Evolutionary conservation across 2,797 vertebrate genomes (phyloP), one percentile per base, ranked within the genome.

Genomic region (Philypnodon macrostomus): DNA sequence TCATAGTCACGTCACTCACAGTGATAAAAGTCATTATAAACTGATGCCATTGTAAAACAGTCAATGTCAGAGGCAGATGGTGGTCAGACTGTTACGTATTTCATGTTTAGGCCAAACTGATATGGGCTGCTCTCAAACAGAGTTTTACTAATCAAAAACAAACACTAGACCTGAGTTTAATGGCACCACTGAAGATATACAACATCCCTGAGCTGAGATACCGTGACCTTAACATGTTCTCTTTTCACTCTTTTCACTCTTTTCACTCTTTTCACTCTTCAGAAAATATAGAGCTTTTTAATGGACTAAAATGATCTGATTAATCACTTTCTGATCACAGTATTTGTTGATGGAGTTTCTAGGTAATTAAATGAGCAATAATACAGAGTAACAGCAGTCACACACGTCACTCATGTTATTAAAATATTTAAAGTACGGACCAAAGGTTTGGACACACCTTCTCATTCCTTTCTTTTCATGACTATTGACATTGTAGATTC

Each of bases 81-180:
- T 57, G 31, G 1, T 10, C 41, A 51, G 24, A 11, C 33, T 41
- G 29, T 61, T 45, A 33, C 47, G 12, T 26, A 21, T 40, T 58
- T 30, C 33, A 33, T 10, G 2, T 12, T 7, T 34, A 7, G 32
- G 26, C 29, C 32, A 29, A 10, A 7, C 42, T 62, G 66, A 68
- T 60, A 67, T 52, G 26, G 38, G 3, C 7, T 64, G 62, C 71
- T 53, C 57, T 61, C 75, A 77, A 75, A 77, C 58, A 77, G 41
- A 24, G 46, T 27, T 7, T 67, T 38, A 51, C 12, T 59, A 77
- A 69, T 79, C 58, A 51, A 16, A 35, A 63, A 21, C 62, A 75
- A 83, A 77, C 58, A 75, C 55, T 60, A 54, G 14, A 46, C 21
- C 15, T 36, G 19, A 18, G n/a, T 47, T 40, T 49, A 36, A 51